These are phyloP conservation scores for Gastrophysa polygoni DNA, from an alignment of 2,888 invertebrate species.

Conservation along the genomic window DNA sequence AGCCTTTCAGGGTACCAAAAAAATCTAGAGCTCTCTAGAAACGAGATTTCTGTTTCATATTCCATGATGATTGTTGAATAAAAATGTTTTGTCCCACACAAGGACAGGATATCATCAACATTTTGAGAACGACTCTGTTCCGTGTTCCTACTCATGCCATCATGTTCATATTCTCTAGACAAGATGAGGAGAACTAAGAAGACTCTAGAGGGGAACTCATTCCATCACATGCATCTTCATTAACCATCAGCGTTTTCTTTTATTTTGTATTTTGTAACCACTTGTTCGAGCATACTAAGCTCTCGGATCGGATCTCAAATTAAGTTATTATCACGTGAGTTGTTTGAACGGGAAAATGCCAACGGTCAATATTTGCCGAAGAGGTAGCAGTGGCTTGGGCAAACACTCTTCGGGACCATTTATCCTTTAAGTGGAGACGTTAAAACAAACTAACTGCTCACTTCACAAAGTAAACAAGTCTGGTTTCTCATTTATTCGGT, in stretches of 20 bases:
- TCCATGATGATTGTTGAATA: no score
- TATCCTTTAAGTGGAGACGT: slow-evolving; percentile 43
- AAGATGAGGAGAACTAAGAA: not conserved
- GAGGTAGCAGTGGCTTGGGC: slow-evolving; percentile 42
- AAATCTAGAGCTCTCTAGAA: no score
- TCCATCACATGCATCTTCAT: not conserved
- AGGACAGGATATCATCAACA: no score
- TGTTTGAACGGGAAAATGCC: slow-evolving; percentile 36
- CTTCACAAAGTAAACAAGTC: slow-evolving; percentile 46
- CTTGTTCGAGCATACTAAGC: not conserved
- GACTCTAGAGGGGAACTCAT: not conserved
- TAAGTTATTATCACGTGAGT: slow-evolving; percentile 15
- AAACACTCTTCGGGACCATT: slow-evolving; percentile 42
- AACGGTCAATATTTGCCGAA: slow-evolving; percentile 49
- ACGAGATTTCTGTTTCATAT: no score
- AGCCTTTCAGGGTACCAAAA: no score
- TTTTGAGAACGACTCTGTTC: no score
- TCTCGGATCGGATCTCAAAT: slow-evolving; percentile 13
- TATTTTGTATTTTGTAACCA: not conserved
- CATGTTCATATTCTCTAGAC: not conserved
- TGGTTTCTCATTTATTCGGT: slow-evolving; percentile 9
- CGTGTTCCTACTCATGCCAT: no score
- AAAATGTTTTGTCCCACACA: no score
- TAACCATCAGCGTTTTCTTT: not conserved
- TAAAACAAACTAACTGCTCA: slow-evolving; percentile 48